A percentile compares a stretch with the other conserved stretches of the same genome.
Conservation (phyloP, 2,113 vertebrate genomes). For the Lophochroa leadbeateri region DNA sequence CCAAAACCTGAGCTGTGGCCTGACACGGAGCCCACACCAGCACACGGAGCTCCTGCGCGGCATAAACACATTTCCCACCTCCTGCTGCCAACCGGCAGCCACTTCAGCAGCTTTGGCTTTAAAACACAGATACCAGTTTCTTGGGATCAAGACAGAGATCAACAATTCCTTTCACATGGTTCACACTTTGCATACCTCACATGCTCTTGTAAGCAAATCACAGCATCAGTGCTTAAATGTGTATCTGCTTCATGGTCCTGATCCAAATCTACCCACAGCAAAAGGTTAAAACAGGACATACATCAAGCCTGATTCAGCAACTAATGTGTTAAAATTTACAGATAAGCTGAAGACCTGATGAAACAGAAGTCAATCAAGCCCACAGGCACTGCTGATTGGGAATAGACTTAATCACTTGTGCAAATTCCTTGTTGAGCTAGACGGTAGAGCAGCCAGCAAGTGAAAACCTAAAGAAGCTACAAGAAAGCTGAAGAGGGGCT, state of each 20-base stretch:
- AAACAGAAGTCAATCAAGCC: neutral
- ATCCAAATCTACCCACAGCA: neutral
- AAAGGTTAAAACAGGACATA: neutral
- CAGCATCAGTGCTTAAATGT: neutral
- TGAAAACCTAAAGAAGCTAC: neutral
- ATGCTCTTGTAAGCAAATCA: neutral
- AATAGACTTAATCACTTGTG: neutral
- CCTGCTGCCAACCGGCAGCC: neutral
- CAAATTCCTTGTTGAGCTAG: neutral
- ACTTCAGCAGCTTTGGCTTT: neutral
- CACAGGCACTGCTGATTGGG: neutral
- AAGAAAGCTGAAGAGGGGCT: neutral
- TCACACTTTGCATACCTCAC: neutral
- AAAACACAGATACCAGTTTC: neutral
- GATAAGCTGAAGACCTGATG: neutral
- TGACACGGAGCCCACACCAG: neutral
- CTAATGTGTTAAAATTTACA: neutral
- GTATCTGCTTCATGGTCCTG: neutral
- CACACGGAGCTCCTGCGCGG: rapidly evolving
- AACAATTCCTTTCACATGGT: rapidly evolving
- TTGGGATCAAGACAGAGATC: neutral
- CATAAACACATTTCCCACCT: neutral
- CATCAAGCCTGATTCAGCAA: neutral
- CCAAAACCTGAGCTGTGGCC: neutral
- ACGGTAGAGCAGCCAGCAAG: neutral